Conservation (phyloP, 2,888 invertebrate species). For the Iphiclides podalirius region DNA sequence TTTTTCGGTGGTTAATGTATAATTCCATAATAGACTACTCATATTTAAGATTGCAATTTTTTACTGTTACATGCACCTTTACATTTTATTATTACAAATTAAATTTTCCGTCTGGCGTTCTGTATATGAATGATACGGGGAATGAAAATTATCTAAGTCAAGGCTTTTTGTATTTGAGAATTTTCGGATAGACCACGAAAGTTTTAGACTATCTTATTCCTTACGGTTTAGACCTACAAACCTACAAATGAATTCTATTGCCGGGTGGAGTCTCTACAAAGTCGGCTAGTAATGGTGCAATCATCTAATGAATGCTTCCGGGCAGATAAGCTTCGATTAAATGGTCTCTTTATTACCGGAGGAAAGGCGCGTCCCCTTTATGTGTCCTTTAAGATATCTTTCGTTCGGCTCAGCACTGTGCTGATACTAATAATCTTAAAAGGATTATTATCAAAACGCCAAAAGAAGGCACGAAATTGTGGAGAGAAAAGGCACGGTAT, state of each 20-base stretch:
- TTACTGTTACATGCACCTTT: too few relatives aligned
- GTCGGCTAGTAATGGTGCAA: constrained; percentile 76
- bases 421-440: constrained; percentile 23
- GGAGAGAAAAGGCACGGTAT: constrained; percentile 27
- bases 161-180: too few relatives aligned
- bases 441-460: constrained; percentile 19
- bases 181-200: too few relatives aligned
- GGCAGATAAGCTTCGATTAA: constrained; percentile 79
- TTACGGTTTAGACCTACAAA: background rate
- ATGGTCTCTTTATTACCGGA: constrained; percentile 77
- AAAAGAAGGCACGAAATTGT: constrained; percentile 13
- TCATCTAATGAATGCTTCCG: constrained; percentile 81
- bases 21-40: too few relatives aligned
- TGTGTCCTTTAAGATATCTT: constrained; percentile 70
- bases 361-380: constrained; percentile 75
- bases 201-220: background rate
- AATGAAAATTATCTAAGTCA: too few relatives aligned
- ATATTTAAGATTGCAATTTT: too few relatives aligned
- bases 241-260: constrained; percentile 27
- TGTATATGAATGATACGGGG: too few relatives aligned
- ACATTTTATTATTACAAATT: too few relatives aligned
- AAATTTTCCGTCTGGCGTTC: too few relatives aligned
- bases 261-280: constrained; percentile 54
- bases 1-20: too few relatives aligned
- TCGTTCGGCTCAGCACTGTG: constrained; percentile 26